phyloP scores from a whole-genome alignment of 2,888 invertebrate genomes.

The Leucania comma region DNA sequence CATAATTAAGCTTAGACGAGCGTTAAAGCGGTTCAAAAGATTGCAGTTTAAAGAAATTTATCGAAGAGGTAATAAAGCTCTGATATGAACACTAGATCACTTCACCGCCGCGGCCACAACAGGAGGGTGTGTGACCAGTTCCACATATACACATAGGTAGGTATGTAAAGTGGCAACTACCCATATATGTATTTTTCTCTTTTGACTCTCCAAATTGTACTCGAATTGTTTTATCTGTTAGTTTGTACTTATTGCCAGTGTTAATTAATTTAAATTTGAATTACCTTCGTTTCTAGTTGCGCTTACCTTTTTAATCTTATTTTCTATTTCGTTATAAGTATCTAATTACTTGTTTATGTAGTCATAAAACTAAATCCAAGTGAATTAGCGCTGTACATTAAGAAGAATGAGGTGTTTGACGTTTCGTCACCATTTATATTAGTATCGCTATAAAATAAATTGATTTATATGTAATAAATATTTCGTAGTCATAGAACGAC shows the following conservation, averaged over 20 bases:
- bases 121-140: conserved; percentile 29
- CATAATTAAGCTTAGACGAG: background rate
- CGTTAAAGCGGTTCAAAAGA: conserved; percentile 10
- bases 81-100: background rate
- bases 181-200: background rate
- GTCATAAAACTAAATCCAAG: background rate
- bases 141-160: conserved; percentile 3
- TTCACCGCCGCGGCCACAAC: background rate
- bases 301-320: conserved; percentile 6
- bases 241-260: background rate
- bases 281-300: background rate
- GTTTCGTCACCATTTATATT: conserved; percentile 28
- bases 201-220: background rate
- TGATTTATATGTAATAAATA: conserved; percentile 48
- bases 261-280: background rate
- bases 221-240: background rate
- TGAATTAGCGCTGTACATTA: conserved; percentile 1
- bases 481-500: conserved; percentile 34
- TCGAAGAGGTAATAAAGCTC: conserved; percentile 4
- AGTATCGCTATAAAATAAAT: conserved; percentile 33
- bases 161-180: background rate
- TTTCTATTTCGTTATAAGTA: background rate
- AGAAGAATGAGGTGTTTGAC: background rate
- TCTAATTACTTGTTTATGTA: background rate
- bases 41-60: conserved; percentile 8